Evolutionary conservation across 2,113 vertebrate genomes (phyloP), one percentile per base, ranked within the genome.

Genomic region (Nyctereutes procyonoides): DNA sequence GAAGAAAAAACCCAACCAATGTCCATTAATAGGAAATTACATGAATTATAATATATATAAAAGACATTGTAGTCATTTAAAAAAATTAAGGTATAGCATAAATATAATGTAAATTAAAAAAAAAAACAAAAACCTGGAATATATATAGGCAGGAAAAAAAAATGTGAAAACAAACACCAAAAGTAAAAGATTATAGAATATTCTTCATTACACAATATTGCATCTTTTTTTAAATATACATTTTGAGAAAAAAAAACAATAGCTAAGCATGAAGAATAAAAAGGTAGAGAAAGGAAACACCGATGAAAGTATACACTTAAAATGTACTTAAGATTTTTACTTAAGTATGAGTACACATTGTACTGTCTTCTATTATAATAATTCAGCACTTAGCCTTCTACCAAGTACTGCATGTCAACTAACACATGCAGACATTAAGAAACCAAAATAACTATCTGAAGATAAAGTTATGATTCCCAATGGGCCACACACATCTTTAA

Each of bases 211-310:
- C 8, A 90, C 13, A 83, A 63, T 89, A 20, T 3, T 53, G 56
- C 48, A 67, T n/a, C 63, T 82, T 67, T 88, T 79, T 79, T 63
- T 7, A 8, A 93, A 60, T 35, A 80, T 88, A 28, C 14, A 43
- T 43, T 89, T 81, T 90, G 16, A 91, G 77, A 19, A 90, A 86
- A 94, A 82, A 19, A 90, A 86, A n/a, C n/a, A n/a, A 94, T 20
- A 92, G n/a, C 67, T 83, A 88, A 65, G 26, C n/a, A 69, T 35
- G 13, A 1, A 30, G 86, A 79, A 9, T 48, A 81, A 80, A 62
- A 65, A 74, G 7, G 12, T 15, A 87, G 8, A 82, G 58, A 91
- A 79, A 24, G 26, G 93, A 95, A 95, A 95, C 3, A 67, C 2
- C 77, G 28, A 38, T 4, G 58, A 65, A 76, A 38, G 87, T 15